Base-by-base conservation (phyloP, 2,113 vertebrate genomes). In the Equus quagga region DNA sequence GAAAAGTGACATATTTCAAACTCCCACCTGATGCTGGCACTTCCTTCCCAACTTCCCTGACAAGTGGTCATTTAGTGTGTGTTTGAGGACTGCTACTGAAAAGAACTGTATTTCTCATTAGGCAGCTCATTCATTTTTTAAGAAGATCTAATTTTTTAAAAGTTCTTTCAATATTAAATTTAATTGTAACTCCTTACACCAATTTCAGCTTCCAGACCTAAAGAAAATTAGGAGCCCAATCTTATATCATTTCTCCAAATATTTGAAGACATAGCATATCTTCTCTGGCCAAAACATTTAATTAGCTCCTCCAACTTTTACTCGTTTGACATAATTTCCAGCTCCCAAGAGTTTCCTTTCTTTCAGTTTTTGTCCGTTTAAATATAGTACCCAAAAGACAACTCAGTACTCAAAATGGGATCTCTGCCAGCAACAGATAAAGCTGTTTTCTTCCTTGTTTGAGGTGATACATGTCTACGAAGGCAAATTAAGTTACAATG, bases 261-360 rank as follows among this genome's bases (percentile, higher is more conserved):
- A 92, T 51, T 86, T 79, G 33, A 97, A 89, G 82, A 85, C 4
- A 88, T 51, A 70, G 51, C 19, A 41, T 46, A 19, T 75, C 58
- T 72, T 92, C 87, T 89, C 62, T 14, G 28, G 62, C 17, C 54
- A 81, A 81, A 70, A 85, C n/a, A 81, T 49, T 90, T 95, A 87
- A 86, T 81, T 49, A 85, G 8, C 65, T 82, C 33, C 60, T 85
- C 81, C 58, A 85, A 89, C 58, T 81, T 80, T 56, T 80, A 85
- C 6, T 92, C 17, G 2, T 73, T 73, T 82, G 76, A 64, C 67
- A 41, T 72, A 28, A 87, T 58, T 87, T 94, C 18, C 36, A 92
- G 33, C 60, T 70, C 64, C 23, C 56, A 23, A 80, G n/a, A 67
- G 33, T 72, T 83, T 65, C 9, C 26, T 83, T 87, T 83, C 33